Evolutionary conservation across 2,113 vertebrate species (phyloP).

Genomic region (Ptilonorhynchus violaceus): DNA sequence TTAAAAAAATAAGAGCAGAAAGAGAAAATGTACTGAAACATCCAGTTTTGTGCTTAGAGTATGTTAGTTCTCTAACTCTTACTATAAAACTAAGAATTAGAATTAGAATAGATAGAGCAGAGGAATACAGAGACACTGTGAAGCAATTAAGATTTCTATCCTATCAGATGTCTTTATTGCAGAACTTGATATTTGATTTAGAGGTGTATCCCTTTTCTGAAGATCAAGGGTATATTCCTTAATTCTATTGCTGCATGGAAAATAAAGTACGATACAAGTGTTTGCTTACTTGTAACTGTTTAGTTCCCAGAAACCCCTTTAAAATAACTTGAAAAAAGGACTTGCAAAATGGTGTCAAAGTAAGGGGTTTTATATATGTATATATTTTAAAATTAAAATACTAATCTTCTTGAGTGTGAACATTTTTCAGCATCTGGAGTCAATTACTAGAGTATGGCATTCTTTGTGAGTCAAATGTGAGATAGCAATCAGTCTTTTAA

Average conservation of each 20-base stretch:
- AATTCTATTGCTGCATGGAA: not conserved
- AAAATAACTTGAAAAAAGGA: not conserved
- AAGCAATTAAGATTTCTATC: not conserved
- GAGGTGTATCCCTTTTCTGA: not conserved
- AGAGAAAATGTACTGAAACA: not conserved
- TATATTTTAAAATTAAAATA: not conserved
- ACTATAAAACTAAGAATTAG: not conserved
- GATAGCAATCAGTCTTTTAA: conserved; percentile 44
- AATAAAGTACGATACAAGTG: not conserved
- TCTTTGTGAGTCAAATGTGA: conserved; percentile 45
- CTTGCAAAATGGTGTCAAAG: not conserved
- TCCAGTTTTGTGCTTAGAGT: not conserved
- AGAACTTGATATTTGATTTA: not conserved
- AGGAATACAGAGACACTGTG: not conserved
- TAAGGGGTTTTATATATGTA: not conserved
- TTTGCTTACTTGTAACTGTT: not conserved
- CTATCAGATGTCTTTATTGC: not conserved
- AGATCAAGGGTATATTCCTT: not conserved
- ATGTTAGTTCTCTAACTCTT: not conserved
- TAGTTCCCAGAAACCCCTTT: not conserved
- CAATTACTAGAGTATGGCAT: conserved; percentile 13
- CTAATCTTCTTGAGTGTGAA: not conserved
- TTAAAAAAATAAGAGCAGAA: not conserved
- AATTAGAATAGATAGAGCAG: not conserved
- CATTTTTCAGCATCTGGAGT: conserved; percentile 38